phyloP scores from a whole-genome alignment of 2,797 vertebrate genomes.

The Mormyrus proboscirostris region DNA sequence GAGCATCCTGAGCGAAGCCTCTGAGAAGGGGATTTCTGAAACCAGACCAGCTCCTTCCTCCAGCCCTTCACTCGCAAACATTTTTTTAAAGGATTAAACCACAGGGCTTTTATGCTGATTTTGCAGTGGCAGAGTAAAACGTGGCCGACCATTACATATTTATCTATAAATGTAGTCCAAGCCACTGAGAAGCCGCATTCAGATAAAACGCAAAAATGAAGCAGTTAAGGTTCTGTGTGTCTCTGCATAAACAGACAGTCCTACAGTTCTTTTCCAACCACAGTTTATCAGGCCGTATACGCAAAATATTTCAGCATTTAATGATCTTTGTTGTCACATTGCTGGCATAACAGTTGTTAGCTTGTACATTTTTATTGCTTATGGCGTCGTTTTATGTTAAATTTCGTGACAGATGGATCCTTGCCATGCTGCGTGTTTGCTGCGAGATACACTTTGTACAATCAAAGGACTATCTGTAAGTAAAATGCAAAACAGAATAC shows the following conservation, averaged over 20 bases:
- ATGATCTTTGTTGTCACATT: not conserved
- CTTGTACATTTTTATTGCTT: slow-evolving; percentile 2
- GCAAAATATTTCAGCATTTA: not conserved
- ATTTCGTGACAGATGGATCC: not conserved
- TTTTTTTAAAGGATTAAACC: not conserved
- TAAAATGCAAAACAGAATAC: not conserved
- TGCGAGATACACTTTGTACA: not conserved
- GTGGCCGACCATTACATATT: not conserved
- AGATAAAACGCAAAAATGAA: not conserved
- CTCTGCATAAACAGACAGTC: not conserved
- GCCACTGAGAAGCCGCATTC: not conserved
- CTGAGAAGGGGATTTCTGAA: not conserved
- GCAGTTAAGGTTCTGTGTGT: not conserved
- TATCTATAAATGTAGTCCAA: not conserved
- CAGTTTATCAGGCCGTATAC: not conserved
- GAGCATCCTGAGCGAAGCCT: not conserved
- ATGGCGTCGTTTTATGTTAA: not conserved
- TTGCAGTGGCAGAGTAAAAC: not conserved
- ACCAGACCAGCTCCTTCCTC: not conserved
- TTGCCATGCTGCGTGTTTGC: not conserved
- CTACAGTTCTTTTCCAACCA: not conserved
- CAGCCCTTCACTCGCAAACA: not conserved
- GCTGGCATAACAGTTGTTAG: not conserved
- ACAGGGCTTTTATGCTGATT: not conserved
- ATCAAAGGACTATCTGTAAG: not conserved